Evolutionary conservation across 2,888 invertebrate species (phyloP).

Genomic region (Melitaea athalia): DNA sequence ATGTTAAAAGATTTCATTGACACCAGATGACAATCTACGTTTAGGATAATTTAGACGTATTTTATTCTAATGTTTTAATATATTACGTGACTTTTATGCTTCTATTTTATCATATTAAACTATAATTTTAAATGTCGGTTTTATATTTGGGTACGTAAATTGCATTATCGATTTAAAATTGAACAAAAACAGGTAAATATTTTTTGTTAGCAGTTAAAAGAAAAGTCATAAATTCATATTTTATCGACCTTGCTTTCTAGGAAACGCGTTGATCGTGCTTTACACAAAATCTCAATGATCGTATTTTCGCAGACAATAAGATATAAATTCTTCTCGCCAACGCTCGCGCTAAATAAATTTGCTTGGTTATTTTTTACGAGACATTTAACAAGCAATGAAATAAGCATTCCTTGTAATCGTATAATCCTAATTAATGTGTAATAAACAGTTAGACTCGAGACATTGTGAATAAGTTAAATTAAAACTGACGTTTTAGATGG

Average conservation of each 20-base stretch:
- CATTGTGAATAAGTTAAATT: conserved; percentile 9
- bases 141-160: not conserved
- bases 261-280: conserved; percentile 6
- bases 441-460: conserved; percentile 21
- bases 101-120: not conserved
- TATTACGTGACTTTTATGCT: not conserved
- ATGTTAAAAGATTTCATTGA: conserved; percentile 42
- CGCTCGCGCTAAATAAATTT: conserved; percentile 32
- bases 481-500: not conserved
- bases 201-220: not conserved
- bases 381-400: conserved; percentile 34
- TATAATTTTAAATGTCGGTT: not conserved
- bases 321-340: conserved; percentile 31
- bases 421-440: conserved; percentile 35
- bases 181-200: not conserved
- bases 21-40: conserved; percentile 32
- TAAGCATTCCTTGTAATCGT: conserved; percentile 28
- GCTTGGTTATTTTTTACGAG: conserved; percentile 32
- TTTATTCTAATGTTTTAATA: not conserved
- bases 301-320: conserved; percentile 30
- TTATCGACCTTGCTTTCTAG: conserved; percentile 21
- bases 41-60: conserved; percentile 5
- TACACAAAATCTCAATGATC: conserved; percentile 19
- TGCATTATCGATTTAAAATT: not conserved
- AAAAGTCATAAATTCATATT: conserved; percentile 11